Conservation (phyloP, 2,888 invertebrate species). For the Morinoia aosen region DNA sequence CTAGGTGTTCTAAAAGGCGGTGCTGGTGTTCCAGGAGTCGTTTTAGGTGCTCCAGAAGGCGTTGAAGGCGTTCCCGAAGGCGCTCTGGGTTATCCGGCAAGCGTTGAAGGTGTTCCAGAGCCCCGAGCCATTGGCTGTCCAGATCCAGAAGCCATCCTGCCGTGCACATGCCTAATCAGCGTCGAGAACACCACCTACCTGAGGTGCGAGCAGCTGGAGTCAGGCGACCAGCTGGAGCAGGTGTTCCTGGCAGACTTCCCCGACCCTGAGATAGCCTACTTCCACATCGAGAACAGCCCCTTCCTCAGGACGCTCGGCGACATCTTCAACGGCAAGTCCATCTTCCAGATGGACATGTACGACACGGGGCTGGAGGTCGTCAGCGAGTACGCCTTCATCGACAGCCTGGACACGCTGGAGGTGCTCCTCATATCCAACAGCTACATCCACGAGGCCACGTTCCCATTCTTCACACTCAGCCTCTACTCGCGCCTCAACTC, state of each 20-base stretch:
- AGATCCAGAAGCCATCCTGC: no score
- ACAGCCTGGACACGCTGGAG: background rate
- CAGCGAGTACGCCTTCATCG: constrained; percentile 26
- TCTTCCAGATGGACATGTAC: background rate
- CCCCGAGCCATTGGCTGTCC: no score
- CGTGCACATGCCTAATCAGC: no score
- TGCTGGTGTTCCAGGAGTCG: no score
- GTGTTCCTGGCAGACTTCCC: constrained; percentile 27
- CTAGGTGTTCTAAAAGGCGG: no score
- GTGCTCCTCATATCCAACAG: background rate
- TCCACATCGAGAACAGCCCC: constrained; percentile 1
- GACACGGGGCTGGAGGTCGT: background rate
- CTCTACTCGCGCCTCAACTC: background rate
- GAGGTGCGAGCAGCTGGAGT: background rate
- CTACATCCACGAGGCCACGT: constrained; percentile 14
- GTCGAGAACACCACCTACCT: background rate
- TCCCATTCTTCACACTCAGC: background rate
- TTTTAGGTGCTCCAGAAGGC: no score
- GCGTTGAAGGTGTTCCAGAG: no score
- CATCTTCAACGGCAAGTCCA: constrained; percentile 20
- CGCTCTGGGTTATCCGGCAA: no score
- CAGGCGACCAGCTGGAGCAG: background rate
- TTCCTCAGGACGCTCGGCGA: background rate
- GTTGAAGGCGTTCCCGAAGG: no score
- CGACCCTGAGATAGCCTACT: background rate